Percentiles rank a stretch among this genome's conserved stretches.
Evolutionary conservation across 2,888 invertebrate species (phyloP).

Genomic region (Busseola fusca): DNA sequence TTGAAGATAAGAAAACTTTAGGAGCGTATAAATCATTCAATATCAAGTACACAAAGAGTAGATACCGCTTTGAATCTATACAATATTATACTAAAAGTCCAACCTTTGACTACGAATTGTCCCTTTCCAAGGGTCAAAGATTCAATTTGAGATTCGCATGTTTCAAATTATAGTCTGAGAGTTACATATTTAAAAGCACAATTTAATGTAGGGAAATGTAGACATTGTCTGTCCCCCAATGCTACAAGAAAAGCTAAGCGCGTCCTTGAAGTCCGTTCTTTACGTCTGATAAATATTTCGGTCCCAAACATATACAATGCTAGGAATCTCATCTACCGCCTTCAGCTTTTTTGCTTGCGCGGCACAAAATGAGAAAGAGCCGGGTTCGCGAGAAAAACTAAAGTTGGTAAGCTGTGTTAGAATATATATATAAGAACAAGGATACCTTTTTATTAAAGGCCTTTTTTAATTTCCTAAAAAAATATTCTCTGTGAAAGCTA

Average conservation of each 20-base stretch:
- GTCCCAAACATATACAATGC: slow-evolving; percentile 43
- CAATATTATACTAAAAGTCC: not conserved
- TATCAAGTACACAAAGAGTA: not conserved
- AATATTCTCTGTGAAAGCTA: not conserved
- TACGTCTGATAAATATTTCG: slow-evolving; percentile 41
- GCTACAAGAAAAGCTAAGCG: slow-evolving; percentile 17
- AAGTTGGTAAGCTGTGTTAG: slow-evolving; percentile 29
- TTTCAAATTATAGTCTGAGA: slow-evolving; percentile 16
- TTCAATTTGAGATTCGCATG: slow-evolving; percentile 14
- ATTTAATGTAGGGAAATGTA: slow-evolving; percentile 18
- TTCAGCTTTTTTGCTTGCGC: slow-evolving; percentile 40
- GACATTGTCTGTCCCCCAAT: slow-evolving; percentile 5
- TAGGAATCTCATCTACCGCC: slow-evolving; percentile 20
- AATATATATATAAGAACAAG: slow-evolving; percentile 8
- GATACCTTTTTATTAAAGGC: slow-evolving; percentile 3
- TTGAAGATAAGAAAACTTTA: not conserved
- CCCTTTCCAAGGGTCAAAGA: not conserved
- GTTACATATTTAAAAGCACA: slow-evolving; percentile 6
- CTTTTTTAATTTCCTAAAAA: slow-evolving; percentile 18
- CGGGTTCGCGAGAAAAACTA: slow-evolving; percentile 30
- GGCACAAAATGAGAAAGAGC: slow-evolving; percentile 30
- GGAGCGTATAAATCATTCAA: not conserved
- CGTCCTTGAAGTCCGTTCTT: slow-evolving; percentile 39
- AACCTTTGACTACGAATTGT: not conserved
- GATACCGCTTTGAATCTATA: not conserved